phyloP scores from a whole-genome alignment of 2,113 vertebrate genomes.

The Etheostoma cragini region DNA sequence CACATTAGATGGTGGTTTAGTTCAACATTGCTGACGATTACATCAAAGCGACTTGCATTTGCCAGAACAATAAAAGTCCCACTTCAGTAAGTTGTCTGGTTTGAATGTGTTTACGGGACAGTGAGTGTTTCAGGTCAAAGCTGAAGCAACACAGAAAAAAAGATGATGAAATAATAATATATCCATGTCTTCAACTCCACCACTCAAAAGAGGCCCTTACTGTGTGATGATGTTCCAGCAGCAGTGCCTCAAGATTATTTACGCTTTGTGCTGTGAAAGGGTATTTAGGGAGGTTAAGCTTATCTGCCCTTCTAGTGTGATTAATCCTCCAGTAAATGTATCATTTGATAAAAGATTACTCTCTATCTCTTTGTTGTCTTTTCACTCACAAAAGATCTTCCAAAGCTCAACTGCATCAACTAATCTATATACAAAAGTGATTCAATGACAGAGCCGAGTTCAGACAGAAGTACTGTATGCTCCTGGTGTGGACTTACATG shows the following conservation, averaged over 20 bases:
- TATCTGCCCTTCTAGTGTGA: conserved; percentile 53
- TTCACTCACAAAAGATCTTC: conserved; percentile 47
- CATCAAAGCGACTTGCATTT: conserved; percentile 72
- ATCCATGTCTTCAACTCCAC: conserved; percentile 9
- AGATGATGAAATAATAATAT: conserved; percentile 24
- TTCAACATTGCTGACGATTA: conserved; percentile 41
- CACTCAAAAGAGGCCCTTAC: conserved; percentile 29
- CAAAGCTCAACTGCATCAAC: conserved; percentile 47
- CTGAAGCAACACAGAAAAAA: conserved; percentile 24
- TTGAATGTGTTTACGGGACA: conserved; percentile 54
- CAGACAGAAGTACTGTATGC: conserved; percentile 64
- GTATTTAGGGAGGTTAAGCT: conserved; percentile 31
- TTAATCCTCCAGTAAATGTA: conserved; percentile 66
- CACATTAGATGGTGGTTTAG: conserved; percentile 51
- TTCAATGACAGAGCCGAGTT: conserved; percentile 33
- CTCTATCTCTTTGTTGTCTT: conserved; percentile 64
- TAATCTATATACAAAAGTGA: conserved; percentile 65
- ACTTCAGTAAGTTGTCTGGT: conserved; percentile 66
- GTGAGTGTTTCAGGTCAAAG: conserved; percentile 39
- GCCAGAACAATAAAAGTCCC: conserved; percentile 62
- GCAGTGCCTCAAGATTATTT: conserved; percentile 29
- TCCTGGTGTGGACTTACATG: conserved; percentile 51
- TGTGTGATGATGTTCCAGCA: conserved; percentile 53
- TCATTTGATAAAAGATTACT: conserved; percentile 71
- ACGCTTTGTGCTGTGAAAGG: conserved; percentile 30